These are phyloP conservation scores for Naja naja DNA, from an alignment of 2,113 vertebrate species.

Conservation along the genomic window DNA sequence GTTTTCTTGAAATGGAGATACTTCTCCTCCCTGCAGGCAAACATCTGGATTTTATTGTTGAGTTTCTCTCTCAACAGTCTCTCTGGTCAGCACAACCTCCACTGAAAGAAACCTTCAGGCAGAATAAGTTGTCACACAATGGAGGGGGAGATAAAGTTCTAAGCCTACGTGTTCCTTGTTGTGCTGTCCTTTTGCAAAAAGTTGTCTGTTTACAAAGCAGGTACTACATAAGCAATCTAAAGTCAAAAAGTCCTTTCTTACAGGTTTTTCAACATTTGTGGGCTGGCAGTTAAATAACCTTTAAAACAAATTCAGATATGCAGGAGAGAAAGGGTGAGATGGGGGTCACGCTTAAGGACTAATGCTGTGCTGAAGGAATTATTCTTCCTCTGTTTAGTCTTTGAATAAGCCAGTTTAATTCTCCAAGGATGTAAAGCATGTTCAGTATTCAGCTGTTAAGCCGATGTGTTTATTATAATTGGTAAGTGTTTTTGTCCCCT, in stretches of 20 bases:
- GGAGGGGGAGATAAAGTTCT: not conserved
- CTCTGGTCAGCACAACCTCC: too few species aligned
- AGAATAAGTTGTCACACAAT: not conserved
- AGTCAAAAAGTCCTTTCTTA: not conserved
- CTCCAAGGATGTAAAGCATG: not conserved
- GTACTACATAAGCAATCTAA: not conserved
- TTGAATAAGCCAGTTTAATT: not conserved
- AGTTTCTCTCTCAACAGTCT: not conserved
- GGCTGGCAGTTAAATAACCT: not conserved
- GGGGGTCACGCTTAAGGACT: not conserved
- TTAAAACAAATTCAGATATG: not conserved
- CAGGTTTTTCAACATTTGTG: not conserved
- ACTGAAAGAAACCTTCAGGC: too few species aligned
- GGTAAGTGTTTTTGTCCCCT: not conserved
- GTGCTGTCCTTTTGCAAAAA: not conserved
- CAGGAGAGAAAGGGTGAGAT: too few species aligned
- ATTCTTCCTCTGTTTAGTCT: not conserved
- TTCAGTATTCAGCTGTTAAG: not conserved
- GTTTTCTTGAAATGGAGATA: not conserved
- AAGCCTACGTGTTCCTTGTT: not conserved
- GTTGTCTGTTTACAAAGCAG: not conserved
- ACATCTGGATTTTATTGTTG: not conserved
- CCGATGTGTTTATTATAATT: not conserved
- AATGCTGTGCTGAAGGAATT: not conserved
- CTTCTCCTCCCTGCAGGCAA: not conserved